Evolutionary conservation across 2,113 vertebrate genomes (phyloP), one percentile per base, ranked within the genome.

Genomic region (Cephalopholis sonnerati): DNA sequence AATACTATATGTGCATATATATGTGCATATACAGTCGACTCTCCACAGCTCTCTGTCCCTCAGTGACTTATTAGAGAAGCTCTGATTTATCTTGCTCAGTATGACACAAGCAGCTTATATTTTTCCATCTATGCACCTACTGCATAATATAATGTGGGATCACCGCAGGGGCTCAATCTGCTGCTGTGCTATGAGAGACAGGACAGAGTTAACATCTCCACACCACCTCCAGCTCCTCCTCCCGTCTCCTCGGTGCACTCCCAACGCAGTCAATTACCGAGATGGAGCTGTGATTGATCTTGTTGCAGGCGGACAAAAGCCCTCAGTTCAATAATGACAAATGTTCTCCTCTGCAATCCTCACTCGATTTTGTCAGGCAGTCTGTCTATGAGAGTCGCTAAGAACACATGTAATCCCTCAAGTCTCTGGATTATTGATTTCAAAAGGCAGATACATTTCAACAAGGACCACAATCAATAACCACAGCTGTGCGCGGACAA

Each of bases 401-500:
- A 22, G 69, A 82, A 78, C 64, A 69, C 66, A 12, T 72, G 81
- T 65, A 77, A 75, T 86, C 66, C 25, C 46, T 71, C 32, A 41
- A 54, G 68, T 64, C 61, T 73, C 50, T 0, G 57, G 55, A 3
- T 24, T 77, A 86, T 87, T 55, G 87, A 83, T 92, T 54, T 9
- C 25, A 53, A 24, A 27, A 76, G 75, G 48, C 13, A 61, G 74
- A 82, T 82, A 66, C 55, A 41, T 89, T 86, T 59, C 41, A 79
- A 27, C 65, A 70, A 63, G 80, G 73, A 68, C 54, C 66, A 72
- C 81, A 75, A 74, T 90, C 81, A 94, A 89, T 91, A 86, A 87
- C 67, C 81, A 80, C 83, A 83, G 50, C 72, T 58, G 74, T 79
- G 62, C 25, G 1, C 1, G 1, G 73, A 79, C 41, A 64, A 85